Base-by-base conservation (phyloP, 2,888 invertebrate species). In the Lasius fuliginosus region DNA sequence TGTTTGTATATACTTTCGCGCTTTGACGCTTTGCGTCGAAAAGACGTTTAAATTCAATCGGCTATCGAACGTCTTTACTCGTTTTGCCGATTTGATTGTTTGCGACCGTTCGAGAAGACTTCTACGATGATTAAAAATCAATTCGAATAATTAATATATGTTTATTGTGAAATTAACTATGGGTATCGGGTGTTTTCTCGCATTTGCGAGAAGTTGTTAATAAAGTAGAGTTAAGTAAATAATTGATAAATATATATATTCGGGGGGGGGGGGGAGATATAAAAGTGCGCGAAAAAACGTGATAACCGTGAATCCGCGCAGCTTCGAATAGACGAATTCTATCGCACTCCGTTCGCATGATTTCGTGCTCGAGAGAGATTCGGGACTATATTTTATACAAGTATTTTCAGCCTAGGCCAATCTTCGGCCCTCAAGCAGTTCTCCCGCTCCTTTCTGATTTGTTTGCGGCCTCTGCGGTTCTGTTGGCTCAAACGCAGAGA, bases 321-420 rank as follows among this genome's bases (percentile, higher is more conserved):
- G 23, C 15, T 73, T 40, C 1, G 40, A 9, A 40, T 15, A 23
- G 11, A 46, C 36, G 23, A 11, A 56, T n/a, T 77, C 56, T 56
- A 15, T 9, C n/a, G 1, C 42, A 27, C 36, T 33, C 46, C 82
- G 73, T 40, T 68, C 53, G 73, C 84, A 42, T 58, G 77, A 4
- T 23, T 77, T 53, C 53, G 62, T 84, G 81, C 49, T 81, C 85
- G 91, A 92, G 93, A 91, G 88, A 90, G 53, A 53, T 53, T 53
- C 89, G 89, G 86, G 82, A 87, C 91, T 92, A 92, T 93, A 93
- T 92, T 92, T 92, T 91, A 91, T 89, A 85, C 90, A 92, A 91
- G 92, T 94, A 94, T 94, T 94, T 94, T 94, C 92, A 93, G 94
- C 91, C 92, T 91, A 92, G 92, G 91, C 90, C 92, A 94, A 93